Evolutionary conservation across 2,113 vertebrate genomes (phyloP).

Genomic region (Planiliza haematocheilus): DNA sequence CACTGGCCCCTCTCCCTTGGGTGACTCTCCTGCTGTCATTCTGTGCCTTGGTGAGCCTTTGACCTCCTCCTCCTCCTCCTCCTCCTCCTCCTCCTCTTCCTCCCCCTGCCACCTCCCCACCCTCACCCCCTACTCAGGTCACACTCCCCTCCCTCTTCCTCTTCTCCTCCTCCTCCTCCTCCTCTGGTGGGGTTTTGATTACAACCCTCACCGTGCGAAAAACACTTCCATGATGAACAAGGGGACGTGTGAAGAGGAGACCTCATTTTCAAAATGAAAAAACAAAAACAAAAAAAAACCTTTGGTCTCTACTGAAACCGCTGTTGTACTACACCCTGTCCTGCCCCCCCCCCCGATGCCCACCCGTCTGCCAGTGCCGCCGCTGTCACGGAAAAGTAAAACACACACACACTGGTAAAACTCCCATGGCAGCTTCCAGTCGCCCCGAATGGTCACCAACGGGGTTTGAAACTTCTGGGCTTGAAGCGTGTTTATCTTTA

Average conservation of each 20-base stretch:
- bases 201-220: constrained; percentile 39
- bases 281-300: background rate
- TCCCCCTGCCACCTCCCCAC: constrained; percentile 39
- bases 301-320: constrained; percentile 53
- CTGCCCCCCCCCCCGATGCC: constrained; percentile 45
- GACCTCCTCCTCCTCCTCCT: constrained; percentile 77
- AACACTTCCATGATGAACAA: constrained; percentile 55
- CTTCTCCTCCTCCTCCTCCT: constrained; percentile 6
- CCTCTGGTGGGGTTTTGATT: constrained; percentile 38
- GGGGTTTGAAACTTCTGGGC: constrained; percentile 79
- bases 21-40: constrained; percentile 86
- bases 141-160: constrained; percentile 16
- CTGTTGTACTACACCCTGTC: constrained; percentile 35
- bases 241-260: constrained; percentile 45
- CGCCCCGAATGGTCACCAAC: constrained; percentile 63
- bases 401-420: constrained; percentile 73
- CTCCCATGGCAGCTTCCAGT: constrained; percentile 82
- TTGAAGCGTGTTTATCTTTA: constrained; percentile 74
- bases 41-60: constrained; percentile 96
- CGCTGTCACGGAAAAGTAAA: constrained; percentile 53
- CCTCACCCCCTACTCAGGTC: constrained; percentile 66
- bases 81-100: constrained; percentile 35
- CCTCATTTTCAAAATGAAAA: constrained; percentile 2
- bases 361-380: constrained; percentile 54
- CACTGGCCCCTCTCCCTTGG: constrained; percentile 71